A percentile compares a stretch with the other conserved stretches of the same genome.
phyloP scores from a whole-genome alignment of 2,113 vertebrate genomes.

The Vanacampus margaritifer region DNA sequence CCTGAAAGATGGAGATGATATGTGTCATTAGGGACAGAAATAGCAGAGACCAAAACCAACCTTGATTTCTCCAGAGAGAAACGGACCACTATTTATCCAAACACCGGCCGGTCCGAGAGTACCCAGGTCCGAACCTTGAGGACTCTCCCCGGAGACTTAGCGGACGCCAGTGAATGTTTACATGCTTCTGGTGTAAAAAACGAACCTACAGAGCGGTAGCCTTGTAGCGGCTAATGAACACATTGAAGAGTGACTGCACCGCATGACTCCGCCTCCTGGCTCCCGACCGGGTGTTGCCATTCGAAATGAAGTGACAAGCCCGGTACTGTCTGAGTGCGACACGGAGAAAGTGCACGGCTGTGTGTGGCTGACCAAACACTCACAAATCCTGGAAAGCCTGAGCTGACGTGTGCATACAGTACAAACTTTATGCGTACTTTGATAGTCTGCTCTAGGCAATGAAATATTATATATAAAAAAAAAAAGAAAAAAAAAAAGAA shows the following conservation, averaged over 20 bases:
- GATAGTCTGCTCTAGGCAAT: no score
- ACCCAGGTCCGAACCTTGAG: conserved; percentile 51
- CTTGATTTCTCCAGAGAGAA: conserved; percentile 19
- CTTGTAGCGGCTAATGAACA: conserved; percentile 65
- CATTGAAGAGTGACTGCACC: conserved; percentile 17
- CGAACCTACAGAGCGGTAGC: conserved; percentile 38
- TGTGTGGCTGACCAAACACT: neutral
- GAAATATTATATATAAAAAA: no score
- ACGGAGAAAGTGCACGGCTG: conserved; percentile 1
- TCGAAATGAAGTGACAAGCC: conserved; percentile 43
- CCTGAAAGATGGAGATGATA: conserved; percentile 51
- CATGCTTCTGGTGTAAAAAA: conserved; percentile 49
- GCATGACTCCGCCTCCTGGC: conserved; percentile 35
- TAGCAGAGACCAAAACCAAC: neutral
- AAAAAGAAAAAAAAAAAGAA: no score
- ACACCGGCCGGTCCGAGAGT: conserved; percentile 4
- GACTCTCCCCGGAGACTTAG: conserved; percentile 40
- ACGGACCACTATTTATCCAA: conserved; percentile 20
- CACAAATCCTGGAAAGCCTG: conserved; percentile 1
- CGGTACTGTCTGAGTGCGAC: conserved; percentile 26
- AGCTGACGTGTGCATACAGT: neutral
- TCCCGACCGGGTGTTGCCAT: conserved; percentile 37
- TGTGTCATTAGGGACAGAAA: conserved; percentile 5
- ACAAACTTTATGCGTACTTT: neutral
- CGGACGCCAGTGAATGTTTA: conserved; percentile 44